Evolutionary conservation across 2,113 vertebrate genomes (phyloP), one percentile per base, ranked within the genome.

Genomic region (Dicrurus megarhynchus): DNA sequence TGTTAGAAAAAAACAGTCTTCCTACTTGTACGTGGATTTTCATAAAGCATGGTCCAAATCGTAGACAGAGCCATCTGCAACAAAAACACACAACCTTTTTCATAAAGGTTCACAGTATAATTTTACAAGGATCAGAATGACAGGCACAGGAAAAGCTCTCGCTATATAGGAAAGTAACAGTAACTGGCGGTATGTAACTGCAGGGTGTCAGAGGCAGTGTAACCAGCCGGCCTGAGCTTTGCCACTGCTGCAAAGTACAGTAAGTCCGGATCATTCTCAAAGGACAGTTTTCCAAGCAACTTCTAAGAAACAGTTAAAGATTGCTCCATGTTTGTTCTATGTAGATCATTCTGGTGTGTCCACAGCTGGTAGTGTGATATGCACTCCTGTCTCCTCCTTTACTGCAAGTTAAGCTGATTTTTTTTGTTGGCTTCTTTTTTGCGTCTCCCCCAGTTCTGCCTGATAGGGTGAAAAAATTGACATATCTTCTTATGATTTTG

Each of bases 131-230:
- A 30, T 73, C 41, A 39, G 56, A 63, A 46, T 42, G 50, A 42
- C 22, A 44, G 46, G 32, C 37, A 3, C 16, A 41, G 69, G 60
- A 74, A 68, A 12, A 33, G 16, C n/a, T 65, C 53, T 78, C 0
- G 0, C 9, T 49, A 10, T 23, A 1, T 42, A 7, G 4, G 15
- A 16, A 63, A 46, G 50, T 44, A 33, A 35, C 44, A 17, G 3
- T 39, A 32, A 60, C 19, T 57, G 68, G 9, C 5, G 3, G 10
- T 15, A 1, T 80, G 37, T 44, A 16, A 30, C 15, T 32, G 22
- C 18, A 27, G 35, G 3, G 60, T 35, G 35, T n/a, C 37, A 53
- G 41, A 23, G 46, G 16, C 73, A 50, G 28, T 16, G 55, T 46
- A 19, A 42, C 16, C 11, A 4, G 35, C 47, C 26, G 15, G 44